phyloP scores from a whole-genome alignment of 2,113 vertebrate species.

The Engraulis encrasicolus region DNA sequence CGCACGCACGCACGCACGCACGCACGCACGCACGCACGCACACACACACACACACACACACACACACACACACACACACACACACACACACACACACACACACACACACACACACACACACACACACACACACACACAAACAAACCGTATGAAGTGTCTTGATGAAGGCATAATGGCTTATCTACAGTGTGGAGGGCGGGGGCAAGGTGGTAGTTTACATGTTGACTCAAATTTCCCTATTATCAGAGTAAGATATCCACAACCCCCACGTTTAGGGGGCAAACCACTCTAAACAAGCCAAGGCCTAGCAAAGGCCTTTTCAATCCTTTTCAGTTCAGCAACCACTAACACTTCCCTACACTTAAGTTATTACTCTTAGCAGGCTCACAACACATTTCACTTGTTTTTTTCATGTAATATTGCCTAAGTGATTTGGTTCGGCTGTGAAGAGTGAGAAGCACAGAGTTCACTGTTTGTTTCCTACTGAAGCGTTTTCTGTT shows the following conservation, averaged over 20 bases:
- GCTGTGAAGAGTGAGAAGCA: too few species aligned
- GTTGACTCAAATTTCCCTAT: neutral
- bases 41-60: too few species aligned
- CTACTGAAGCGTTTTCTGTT: too few species aligned
- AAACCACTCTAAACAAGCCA: neutral
- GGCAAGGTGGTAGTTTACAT: neutral
- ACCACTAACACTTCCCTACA: neutral
- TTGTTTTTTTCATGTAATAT: neutral
- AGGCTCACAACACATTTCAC: neutral
- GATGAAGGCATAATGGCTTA: neutral
- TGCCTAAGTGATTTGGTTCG: neutral
- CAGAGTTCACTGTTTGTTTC: too few species aligned
- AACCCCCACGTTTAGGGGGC: neutral
- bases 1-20: too few species aligned
- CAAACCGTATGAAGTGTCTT: neutral
- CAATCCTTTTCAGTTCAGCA: neutral
- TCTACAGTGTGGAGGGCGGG: neutral
- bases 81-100: too few species aligned
- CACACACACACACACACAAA: neutral
- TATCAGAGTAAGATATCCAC: neutral
- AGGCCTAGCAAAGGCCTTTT: neutral
- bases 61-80: too few species aligned
- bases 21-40: too few species aligned
- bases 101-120: neutral
- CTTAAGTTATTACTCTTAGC: neutral